These are phyloP conservation scores for Anoplophora glabripennis DNA, from an alignment of 1,140 invertebrate species.

Conservation along the genomic window DNA sequence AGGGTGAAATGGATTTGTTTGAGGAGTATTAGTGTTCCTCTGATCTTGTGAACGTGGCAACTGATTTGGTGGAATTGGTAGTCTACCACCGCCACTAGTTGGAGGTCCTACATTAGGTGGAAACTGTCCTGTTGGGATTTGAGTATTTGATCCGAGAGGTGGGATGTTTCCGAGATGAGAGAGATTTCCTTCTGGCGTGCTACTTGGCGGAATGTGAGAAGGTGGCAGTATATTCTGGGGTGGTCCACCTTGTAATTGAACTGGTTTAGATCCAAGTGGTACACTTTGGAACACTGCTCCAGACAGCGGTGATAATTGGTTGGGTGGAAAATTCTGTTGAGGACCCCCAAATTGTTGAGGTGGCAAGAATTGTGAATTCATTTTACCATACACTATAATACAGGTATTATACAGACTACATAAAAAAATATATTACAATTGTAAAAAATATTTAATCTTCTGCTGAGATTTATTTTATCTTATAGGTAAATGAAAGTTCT, in stretches of 20 bases:
- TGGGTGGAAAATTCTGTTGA: conserved; percentile 26
- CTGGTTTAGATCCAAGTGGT: conserved; percentile 38
- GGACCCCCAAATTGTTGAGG: conserved; percentile 35
- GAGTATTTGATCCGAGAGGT: not conserved
- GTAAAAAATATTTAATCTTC: no score
- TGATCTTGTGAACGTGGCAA: not conserved
- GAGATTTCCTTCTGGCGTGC: not conserved
- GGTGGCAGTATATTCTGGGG: conserved; percentile 10
- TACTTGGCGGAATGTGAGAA: conserved; percentile 2
- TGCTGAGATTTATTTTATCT: no score
- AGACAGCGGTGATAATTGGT: not conserved
- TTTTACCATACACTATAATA: conserved; percentile 24
- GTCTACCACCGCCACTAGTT: not conserved
- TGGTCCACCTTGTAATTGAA: conserved; percentile 13
- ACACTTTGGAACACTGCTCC: conserved; percentile 33
- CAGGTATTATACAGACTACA: conserved; percentile 17
- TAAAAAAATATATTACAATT: no score
- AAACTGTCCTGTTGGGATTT: conserved; percentile 6
- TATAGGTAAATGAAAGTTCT: no score
- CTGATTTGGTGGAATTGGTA: not conserved
- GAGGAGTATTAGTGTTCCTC: no score
- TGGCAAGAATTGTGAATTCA: conserved; percentile 46
- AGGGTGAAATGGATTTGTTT: not conserved
- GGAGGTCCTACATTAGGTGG: conserved; percentile 1
- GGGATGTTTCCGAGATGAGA: not conserved